Evolutionary conservation across 2,113 vertebrate species (phyloP), one percentile per base, ranked within the genome.

Genomic region (Syngnathus scovelli): DNA sequence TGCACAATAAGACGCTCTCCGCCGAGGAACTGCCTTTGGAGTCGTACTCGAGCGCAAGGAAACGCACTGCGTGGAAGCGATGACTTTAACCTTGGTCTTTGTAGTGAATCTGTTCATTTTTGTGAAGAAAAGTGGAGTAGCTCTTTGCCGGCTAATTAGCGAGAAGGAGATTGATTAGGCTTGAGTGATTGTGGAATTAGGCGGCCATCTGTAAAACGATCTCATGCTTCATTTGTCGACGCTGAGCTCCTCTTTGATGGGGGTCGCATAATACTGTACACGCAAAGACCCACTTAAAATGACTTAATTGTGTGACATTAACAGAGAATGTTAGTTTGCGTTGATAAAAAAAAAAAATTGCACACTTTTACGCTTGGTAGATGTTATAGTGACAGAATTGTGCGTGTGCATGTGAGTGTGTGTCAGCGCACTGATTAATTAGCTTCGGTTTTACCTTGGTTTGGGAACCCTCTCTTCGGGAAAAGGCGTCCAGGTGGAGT

Each of bases 401-500:
- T 43, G 41, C 12, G 41, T 16, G 13, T 69, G 19, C 51, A 44
- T 62, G 51, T 27, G 37, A 3, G 56, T 52, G 63, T 43, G 41
- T 67, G 55, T 38, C 60, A 2, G 27, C 8, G 10, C 12, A 60
- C 43, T 63, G 33, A 58, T 72, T 75, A 76, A 79, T 76, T 74
- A 79, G 64, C 60, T 72, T 38, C 43, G 44, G 38, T 48, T 43
- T 67, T 93, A 98, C 97, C 97, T 97, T 78, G 96, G 97, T 73
- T 93, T 97, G 64, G 97, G 96, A 83, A 98, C 95, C 78, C 89
- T 91, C 38, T 98, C 97, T 23, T 99, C 97, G 43, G 97, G 95
- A 83, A 98, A 94, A 49, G 96, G 94, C 1, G 96, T 98, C 96
- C 96, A 99, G 41, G 95, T 98, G 68, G 96, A 98, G 82, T 99